Evolutionary conservation across 2,113 vertebrate species (phyloP).

Genomic region (Neodontobutis hainanensis): DNA sequence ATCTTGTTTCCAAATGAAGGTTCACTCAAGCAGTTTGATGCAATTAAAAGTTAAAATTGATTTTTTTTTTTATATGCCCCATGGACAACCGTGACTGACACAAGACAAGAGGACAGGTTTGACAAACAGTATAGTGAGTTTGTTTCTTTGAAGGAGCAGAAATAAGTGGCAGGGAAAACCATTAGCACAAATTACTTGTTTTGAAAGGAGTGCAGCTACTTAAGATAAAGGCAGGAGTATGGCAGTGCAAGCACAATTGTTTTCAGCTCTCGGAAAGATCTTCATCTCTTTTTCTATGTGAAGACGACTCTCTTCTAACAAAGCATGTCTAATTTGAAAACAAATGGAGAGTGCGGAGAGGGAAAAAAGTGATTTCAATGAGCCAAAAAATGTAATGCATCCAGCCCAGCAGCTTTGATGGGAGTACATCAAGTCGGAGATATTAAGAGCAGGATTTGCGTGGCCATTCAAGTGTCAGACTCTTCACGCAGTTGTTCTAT

Average conservation of each 20-base stretch:
- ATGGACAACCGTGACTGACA: conserved; percentile 22
- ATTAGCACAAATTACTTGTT: conserved; percentile 43
- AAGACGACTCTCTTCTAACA: conserved; percentile 61
- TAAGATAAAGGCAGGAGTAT: conserved; percentile 42
- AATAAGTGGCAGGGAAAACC: conserved; percentile 4
- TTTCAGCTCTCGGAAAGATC: conserved; percentile 46
- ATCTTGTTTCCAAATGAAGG: conserved; percentile 15
- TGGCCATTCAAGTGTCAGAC: conserved; percentile 66
- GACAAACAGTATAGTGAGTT: not conserved
- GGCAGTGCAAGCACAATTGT: conserved; percentile 49
- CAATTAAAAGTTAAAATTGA: conserved; percentile 45
- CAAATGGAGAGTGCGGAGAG: conserved; percentile 31
- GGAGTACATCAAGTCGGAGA: conserved; percentile 69
- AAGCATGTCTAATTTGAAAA: conserved; percentile 76
- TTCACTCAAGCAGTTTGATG: conserved; percentile 43
- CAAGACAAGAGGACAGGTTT: too few species aligned
- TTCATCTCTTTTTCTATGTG: conserved; percentile 32
- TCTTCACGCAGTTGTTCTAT: conserved; percentile 66
- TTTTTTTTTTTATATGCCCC: conserved; percentile 26
- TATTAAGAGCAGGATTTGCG: conserved; percentile 71
- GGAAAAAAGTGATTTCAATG: conserved; percentile 65
- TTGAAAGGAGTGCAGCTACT: conserved; percentile 33
- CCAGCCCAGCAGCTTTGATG: conserved; percentile 70
- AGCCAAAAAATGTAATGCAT: conserved; percentile 79
- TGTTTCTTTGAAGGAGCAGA: conserved; percentile 12